Base-by-base conservation (phyloP, 2,888 invertebrate genomes). In the Crepidodera aurea region DNA sequence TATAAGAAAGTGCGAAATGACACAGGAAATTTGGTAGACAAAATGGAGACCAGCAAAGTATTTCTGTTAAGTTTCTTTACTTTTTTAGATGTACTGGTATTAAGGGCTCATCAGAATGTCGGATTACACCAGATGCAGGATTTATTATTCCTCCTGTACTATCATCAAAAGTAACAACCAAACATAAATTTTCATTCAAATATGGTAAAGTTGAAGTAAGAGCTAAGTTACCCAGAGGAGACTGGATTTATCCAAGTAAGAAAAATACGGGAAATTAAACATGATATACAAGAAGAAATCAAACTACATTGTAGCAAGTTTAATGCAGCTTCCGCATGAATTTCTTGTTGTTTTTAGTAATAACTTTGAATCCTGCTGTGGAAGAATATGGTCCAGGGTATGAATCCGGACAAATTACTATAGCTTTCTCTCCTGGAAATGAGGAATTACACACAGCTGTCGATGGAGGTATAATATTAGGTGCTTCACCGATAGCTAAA, bases 191-290 rank as follows among this genome's bases (percentile, higher is more conserved):
- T 71, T 84, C 84, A 1, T 92, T 92, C 71, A 84, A 84, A 7
- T 91, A 90, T 73, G 92, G 92, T 5, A 84, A 82, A 34, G 82
- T 92, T 10, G 85, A 88, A 72, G 81, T 92, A 1, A 83, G 85
- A 25, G 92, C 92, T 0, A 90, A 88, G 77, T 73, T 92, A 13
- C 91, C 92, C 0, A 83, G 83, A 65, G 92, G 92, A 0, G 90
- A 92, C 75, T 92, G 92, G 93, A 80, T 92, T 13, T 85, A 90
- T 72, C 92, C 93, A 53, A 83, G 92, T 92, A 81, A 82, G 55
- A 29, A 44, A 10, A 16, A 27, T 6, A 6, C 27, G 4, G 4
- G 4, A 6, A 27, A 27, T 27, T 4, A 27, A 27, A 7, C 7
- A 6, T 27, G 27, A 27, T 6, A 6, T 4, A 27, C 4, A 27